Conservation (phyloP, 2,888 invertebrate species). For the Mythimna vitellina region DNA sequence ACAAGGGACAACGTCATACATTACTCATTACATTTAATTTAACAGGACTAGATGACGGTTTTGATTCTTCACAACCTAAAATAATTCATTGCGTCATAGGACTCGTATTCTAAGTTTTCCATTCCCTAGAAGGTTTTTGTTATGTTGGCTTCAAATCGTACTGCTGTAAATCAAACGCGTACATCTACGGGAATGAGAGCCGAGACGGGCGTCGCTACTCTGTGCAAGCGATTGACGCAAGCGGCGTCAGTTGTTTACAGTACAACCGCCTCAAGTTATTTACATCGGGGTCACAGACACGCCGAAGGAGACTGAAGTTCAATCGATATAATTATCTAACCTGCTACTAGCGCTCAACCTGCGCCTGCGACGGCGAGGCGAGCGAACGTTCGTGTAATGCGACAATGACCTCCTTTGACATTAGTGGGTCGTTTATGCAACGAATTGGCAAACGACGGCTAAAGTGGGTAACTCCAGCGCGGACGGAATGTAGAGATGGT, state of each 20-base stretch:
- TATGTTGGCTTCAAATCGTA: constrained; percentile 74
- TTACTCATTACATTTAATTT: constrained; percentile 10
- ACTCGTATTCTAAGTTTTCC: constrained; percentile 68
- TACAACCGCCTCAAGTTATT: constrained; percentile 88
- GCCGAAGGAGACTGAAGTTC: constrained; percentile 86
- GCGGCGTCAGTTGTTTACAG: constrained; percentile 88
- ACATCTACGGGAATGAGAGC: constrained; percentile 76
- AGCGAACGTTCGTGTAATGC: constrained; percentile 77
- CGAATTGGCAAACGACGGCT: constrained; percentile 79
- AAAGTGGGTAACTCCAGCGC: constrained; percentile 82
- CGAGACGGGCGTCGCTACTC: constrained; percentile 57
- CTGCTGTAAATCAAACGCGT: constrained; percentile 73
- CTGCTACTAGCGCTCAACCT: constrained; percentile 71
- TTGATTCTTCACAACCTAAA: constrained; percentile 55
- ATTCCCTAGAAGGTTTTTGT: constrained; percentile 69
- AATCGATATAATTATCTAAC: constrained; percentile 87
- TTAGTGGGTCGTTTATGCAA: constrained; percentile 89
- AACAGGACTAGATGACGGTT: constrained; percentile 53
- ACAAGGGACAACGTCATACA: constrained; percentile 27
- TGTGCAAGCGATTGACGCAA: constrained; percentile 86
- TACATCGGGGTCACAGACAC: constrained; percentile 91
- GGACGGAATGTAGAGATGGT: constrained; percentile 78
- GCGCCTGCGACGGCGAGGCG: constrained; percentile 57
- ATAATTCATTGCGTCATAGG: constrained; percentile 62
- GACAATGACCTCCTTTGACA: constrained; percentile 89